A percentile compares a stretch with the other conserved stretches of the same genome.
These are phyloP conservation scores for Lepisosteus osseus DNA, from an alignment of 2,113 vertebrate species.

Conservation along the genomic window DNA sequence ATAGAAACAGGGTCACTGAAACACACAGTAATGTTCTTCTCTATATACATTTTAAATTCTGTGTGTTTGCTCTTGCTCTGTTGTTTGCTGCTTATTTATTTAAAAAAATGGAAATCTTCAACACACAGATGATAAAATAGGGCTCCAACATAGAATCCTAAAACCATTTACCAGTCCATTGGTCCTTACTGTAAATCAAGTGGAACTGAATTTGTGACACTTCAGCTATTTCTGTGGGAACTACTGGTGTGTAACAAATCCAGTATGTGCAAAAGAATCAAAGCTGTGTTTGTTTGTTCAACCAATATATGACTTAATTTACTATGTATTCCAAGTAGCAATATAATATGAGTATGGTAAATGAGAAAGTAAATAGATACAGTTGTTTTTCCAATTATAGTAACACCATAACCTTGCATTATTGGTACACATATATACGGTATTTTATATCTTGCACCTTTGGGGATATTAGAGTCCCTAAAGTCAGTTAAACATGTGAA, in stretches of 20 bases:
- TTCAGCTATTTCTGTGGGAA: constrained; percentile 50
- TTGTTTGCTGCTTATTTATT: no score
- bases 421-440: not conserved
- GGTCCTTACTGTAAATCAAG: constrained; percentile 51
- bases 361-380: not conserved
- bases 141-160: not conserved
- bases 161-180: constrained; percentile 48
- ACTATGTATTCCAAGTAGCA: not conserved
- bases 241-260: constrained; percentile 61
- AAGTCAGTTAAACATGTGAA: no score
- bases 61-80: no score
- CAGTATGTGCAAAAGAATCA: constrained; percentile 55
- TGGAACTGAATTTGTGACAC: constrained; percentile 58
- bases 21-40: no score
- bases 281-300: constrained; percentile 51
- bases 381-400: not conserved
- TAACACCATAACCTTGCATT: not conserved
- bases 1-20: no score
- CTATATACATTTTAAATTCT: no score
- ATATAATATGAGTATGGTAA: not conserved
- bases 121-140: no score
- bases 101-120: no score
- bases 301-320: constrained; percentile 39
- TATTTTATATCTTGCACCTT: no score
- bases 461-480: no score